These are phyloP conservation scores for Orthonychiurus folsomi DNA, from an alignment of 2,888 invertebrate species.

Conservation along the genomic window DNA sequence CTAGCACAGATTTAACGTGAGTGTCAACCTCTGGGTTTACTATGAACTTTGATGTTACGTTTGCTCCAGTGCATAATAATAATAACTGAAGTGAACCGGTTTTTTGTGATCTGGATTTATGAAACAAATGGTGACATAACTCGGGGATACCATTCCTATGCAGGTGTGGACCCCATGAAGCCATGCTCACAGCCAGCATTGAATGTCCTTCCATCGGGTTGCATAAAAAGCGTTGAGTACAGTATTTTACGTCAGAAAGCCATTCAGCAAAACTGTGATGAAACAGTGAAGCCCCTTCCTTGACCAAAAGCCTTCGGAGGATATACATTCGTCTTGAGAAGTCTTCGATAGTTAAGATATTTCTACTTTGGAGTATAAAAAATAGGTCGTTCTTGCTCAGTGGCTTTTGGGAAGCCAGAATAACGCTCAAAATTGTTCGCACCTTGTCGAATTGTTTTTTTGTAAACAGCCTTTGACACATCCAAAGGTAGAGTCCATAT, in stretches of 20 bases:
- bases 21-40: constrained; percentile 20
- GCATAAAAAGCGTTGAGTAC: constrained; percentile 87
- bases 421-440: constrained; percentile 72
- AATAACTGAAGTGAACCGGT: constrained; percentile 31
- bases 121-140: constrained; percentile 45
- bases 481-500: constrained; percentile 88
- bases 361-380: constrained; percentile 70
- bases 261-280: constrained; percentile 93
- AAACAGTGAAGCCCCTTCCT: constrained; percentile 57
- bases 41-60: constrained; percentile 24
- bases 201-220: constrained; percentile 79
- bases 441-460: constrained; percentile 79
- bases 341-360: constrained; percentile 65
- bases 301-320: constrained; percentile 57
- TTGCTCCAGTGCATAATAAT: constrained; percentile 35
- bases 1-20: not conserved
- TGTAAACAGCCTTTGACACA: constrained; percentile 85
- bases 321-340: constrained; percentile 69
- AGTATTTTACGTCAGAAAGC: constrained; percentile 94
- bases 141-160: constrained; percentile 46
- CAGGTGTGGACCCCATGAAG: constrained; percentile 51
- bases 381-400: constrained; percentile 72
- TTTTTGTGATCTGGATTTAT: constrained; percentile 33
- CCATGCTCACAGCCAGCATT: constrained; percentile 65
- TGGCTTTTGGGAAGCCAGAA: constrained; percentile 76